phyloP scores from a whole-genome alignment of 2,888 invertebrate species.

The Stenodera caucasica region DNA sequence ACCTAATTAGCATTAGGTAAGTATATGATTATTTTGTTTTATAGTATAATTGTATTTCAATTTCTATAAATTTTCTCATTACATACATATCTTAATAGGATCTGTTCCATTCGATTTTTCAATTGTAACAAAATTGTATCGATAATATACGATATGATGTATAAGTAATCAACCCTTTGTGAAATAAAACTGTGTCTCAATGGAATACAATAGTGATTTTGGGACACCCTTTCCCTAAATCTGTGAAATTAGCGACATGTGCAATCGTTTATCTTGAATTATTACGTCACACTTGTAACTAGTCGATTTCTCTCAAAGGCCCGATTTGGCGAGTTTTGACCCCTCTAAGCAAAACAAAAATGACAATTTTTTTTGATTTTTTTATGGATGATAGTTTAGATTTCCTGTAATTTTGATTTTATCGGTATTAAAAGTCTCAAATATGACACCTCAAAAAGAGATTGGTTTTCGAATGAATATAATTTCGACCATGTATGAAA shows the following conservation, averaged over 20 bases:
- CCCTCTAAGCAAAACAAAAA: not conserved
- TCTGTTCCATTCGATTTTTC: conserved; percentile 34
- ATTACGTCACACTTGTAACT: conserved; percentile 35
- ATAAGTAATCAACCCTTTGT: conserved; percentile 39
- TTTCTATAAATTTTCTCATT: not conserved
- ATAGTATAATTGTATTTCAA: too few relatives aligned
- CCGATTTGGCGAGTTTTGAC: too few relatives aligned
- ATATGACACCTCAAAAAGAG: not conserved
- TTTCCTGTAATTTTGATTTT: not conserved
- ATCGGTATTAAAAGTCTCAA: not conserved
- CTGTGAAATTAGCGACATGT: conserved; percentile 45
- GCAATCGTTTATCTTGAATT: conserved; percentile 40
- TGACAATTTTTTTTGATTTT: not conserved
- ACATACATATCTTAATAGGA: conserved; percentile 31
- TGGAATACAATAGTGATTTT: conserved; percentile 38
- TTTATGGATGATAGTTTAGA: not conserved
- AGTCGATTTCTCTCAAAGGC: conserved; percentile 3
- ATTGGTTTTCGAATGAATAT: not conserved
- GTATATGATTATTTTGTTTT: too few relatives aligned
- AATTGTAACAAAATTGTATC: conserved; percentile 20
- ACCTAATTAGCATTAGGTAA: too few relatives aligned
- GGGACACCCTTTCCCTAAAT: conserved; percentile 45
- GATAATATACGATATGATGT: conserved; percentile 38
- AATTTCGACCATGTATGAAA: conserved; percentile 34
- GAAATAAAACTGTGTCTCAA: conserved; percentile 41